Evolutionary conservation across 1,140 invertebrate genomes (phyloP).

Genomic region (Drosophila kanapiae): DNA sequence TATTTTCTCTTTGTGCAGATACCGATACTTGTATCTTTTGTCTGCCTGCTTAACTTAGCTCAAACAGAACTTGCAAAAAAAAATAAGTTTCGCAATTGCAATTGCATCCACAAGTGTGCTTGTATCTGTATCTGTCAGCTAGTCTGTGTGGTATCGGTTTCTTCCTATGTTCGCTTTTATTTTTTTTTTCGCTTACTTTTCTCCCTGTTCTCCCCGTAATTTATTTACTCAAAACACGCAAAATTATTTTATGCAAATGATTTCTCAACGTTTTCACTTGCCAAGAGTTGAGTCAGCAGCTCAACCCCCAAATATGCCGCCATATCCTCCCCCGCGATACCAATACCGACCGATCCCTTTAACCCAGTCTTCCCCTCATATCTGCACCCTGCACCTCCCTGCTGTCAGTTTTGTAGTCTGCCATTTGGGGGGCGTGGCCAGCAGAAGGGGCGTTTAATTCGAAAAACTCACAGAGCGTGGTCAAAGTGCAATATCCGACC

Average conservation of each 20-base stretch:
- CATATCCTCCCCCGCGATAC: slow-evolving; percentile 19
- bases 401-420: slow-evolving; percentile 31
- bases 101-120: slow-evolving; percentile 28
- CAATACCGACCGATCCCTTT: background rate
- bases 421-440: slow-evolving; percentile 58
- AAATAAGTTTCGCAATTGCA: slow-evolving; percentile 39
- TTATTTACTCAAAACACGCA: slow-evolving; percentile 82
- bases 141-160: slow-evolving; percentile 33
- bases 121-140: slow-evolving; percentile 32
- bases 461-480: slow-evolving; percentile 39
- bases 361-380: background rate
- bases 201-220: slow-evolving; percentile 63
- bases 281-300: slow-evolving; percentile 54
- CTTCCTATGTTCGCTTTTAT: slow-evolving; percentile 29
- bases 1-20: slow-evolving; percentile 7
- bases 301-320: slow-evolving; percentile 15
- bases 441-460: slow-evolving; percentile 57
- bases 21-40: slow-evolving; percentile 40
- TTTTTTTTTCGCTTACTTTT: slow-evolving; percentile 21
- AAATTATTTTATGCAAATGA: slow-evolving; percentile 82
- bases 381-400: too few relatives aligned
- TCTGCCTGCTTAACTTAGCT: slow-evolving; percentile 37
- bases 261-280: slow-evolving; percentile 60
- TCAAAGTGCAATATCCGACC: slow-evolving; percentile 5
- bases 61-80: slow-evolving; percentile 15